These are phyloP conservation scores for Ectobius pallidus DNA, from an alignment of 2,888 invertebrate species.

Conservation along the genomic window DNA sequence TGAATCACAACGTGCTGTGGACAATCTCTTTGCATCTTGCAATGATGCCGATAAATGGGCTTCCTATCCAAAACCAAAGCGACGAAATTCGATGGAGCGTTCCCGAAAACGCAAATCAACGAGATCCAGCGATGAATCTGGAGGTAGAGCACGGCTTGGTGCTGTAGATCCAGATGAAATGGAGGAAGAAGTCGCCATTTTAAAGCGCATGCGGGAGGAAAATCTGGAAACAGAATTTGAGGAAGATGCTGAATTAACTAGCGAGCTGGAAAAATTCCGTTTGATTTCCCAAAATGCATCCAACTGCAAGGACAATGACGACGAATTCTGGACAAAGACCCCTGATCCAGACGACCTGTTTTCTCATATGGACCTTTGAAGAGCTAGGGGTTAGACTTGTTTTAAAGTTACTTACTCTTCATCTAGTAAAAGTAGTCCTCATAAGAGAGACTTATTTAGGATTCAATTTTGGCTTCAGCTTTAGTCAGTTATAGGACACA, in stretches of 20 bases:
- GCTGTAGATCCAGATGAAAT: background rate
- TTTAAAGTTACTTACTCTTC: too few relatives aligned
- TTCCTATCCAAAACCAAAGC: background rate
- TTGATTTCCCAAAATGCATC: background rate
- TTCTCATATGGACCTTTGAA: background rate
- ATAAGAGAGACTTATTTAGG: too few relatives aligned
- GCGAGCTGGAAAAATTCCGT: constrained; percentile 9
- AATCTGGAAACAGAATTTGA: background rate
- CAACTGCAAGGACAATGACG: background rate
- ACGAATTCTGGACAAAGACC: background rate
- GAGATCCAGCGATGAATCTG: background rate
- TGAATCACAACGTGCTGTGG: constrained; percentile 20
- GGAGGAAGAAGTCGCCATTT: constrained; percentile 7
- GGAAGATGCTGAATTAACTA: constrained; percentile 10
- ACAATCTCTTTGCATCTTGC: constrained; percentile 14
- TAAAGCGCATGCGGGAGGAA: constrained; percentile 1
- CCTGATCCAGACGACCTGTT: background rate
- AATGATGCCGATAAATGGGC: constrained; percentile 2
- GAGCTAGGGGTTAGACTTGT: too few relatives aligned
- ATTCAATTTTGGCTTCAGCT: too few relatives aligned
- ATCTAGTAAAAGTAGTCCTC: too few relatives aligned
- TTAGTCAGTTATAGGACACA: too few relatives aligned
- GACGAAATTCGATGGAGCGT: background rate
- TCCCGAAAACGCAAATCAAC: constrained; percentile 18
- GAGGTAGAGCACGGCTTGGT: too few relatives aligned